Percentiles rank a stretch among this genome's conserved stretches.
phyloP scores from a whole-genome alignment of 2,113 vertebrate genomes.

The Percina caprodes region DNA sequence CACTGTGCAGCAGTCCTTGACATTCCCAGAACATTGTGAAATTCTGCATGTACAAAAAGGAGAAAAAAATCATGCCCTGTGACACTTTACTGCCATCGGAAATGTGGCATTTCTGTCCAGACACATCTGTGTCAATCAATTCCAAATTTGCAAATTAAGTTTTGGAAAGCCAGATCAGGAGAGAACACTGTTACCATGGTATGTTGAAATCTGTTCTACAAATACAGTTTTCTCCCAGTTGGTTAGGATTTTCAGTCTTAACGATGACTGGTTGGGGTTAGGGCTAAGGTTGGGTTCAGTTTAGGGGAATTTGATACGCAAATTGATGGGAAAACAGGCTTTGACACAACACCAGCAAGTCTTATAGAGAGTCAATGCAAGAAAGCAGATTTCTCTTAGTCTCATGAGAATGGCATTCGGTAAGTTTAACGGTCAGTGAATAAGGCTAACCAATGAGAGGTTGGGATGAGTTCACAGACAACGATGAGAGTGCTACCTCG shows the following conservation, averaged over 20 bases:
- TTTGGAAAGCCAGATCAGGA: neutral
- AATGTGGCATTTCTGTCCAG: slow-evolving; percentile 7
- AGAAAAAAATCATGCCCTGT: neutral
- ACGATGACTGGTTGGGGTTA: neutral
- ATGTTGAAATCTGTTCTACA: neutral
- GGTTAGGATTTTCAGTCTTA: neutral
- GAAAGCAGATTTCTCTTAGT: neutral
- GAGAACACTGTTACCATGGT: neutral
- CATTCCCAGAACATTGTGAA: slow-evolving; percentile 19
- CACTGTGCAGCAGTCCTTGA: slow-evolving; percentile 48
- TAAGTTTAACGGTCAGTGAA: slow-evolving; percentile 39
- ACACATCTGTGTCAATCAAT: slow-evolving; percentile 16
- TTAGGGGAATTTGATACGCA: neutral
- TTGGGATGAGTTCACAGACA: slow-evolving; percentile 37
- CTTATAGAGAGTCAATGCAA: neutral
- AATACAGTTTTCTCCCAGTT: neutral
- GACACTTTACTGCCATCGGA: neutral
- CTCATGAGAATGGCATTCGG: neutral
- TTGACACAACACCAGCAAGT: neutral
- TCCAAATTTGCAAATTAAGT: neutral
- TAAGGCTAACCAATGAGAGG: slow-evolving; percentile 35
- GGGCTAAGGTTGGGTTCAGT: neutral
- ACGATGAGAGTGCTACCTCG: slow-evolving; percentile 3
- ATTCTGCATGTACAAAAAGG: slow-evolving; percentile 14
- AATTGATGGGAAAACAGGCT: neutral